Conservation (phyloP, 2,113 vertebrate species). For the Petrocephalus zakoni region DNA sequence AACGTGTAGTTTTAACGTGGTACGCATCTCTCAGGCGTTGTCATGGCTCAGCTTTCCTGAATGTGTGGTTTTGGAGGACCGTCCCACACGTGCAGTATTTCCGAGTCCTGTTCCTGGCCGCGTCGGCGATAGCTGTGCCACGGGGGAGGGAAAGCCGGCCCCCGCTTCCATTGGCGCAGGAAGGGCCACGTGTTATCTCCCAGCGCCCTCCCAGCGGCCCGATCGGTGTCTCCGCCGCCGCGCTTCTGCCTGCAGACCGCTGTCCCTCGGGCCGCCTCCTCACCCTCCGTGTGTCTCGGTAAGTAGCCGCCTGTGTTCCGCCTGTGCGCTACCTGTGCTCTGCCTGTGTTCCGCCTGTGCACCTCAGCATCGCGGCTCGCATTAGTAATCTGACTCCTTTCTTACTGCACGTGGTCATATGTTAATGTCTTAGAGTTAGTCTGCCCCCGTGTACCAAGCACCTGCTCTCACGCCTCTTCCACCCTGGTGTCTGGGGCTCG, state of each 20-base stretch:
- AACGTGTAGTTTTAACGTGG: background rate
- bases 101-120: too few species aligned
- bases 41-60: background rate
- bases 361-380: background rate
- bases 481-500: background rate
- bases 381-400: background rate
- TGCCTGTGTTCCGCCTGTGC: background rate
- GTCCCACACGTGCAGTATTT: background rate
- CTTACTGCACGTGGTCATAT: background rate
- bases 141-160: conserved; percentile 37
- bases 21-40: background rate
- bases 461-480: background rate
- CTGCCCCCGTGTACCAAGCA: background rate
- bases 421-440: background rate
- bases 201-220: conserved; percentile 29
- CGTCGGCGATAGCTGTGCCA: background rate
- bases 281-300: background rate
- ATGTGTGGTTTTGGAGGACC: background rate
- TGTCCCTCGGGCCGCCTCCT: background rate
- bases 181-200: conserved; percentile 48
- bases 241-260: background rate
- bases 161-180: conserved; percentile 48
- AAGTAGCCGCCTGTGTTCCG: background rate
- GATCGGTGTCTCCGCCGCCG: background rate
- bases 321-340: background rate